Evolutionary conservation across 2,797 vertebrate genomes (phyloP), one percentile per base, ranked within the genome.

Genomic region (Varecia variegata): DNA sequence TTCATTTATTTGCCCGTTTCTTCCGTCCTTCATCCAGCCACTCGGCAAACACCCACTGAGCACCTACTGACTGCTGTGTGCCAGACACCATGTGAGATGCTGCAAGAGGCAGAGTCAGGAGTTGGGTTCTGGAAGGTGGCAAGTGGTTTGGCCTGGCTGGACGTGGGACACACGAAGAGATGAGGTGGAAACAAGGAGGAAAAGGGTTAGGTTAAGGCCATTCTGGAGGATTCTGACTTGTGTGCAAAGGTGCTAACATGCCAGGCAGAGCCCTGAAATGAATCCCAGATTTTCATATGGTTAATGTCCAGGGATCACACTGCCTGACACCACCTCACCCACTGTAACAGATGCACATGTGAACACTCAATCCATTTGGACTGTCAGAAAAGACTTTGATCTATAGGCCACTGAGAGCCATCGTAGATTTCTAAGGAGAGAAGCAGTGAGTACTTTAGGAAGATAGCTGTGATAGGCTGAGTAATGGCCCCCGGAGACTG

Each of bases 331-430:
- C 38, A 38, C 40, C 20, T 40, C 11, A 7, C 38, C 70, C 21
- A 14, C 52, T 0, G 0, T 20, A 35, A 43, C 74, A 27, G 76
- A 12, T 18, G 20, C 35, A 30, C 17, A 1, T 4, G 54, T 10
- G 27, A 74, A 14, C 4, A 12, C 9, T 25, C n/a, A n/a, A 21
- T 43, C 56, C 17, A 13, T 32, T 30, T 25, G 45, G 71, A 35
- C 23, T 13, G 45, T 71, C 60, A 62, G 87, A 62, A 45, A 43
- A 32, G 35, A 45, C 50, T 73, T 56, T 10, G 15, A 43, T 68
- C 68, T 74, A 21, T 27, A 40, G 85, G 45, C 62, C 54, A 12
- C 25, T 7, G 79, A 83, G 40, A 58, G 25, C 38, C n/a, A 25
- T 2, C 20, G 3, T 18, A 1, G 15, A 74, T 12, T 86, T 89